These are phyloP conservation scores for Plestiodon gilberti DNA, from an alignment of 2,113 vertebrate species.

Conservation along the genomic window DNA sequence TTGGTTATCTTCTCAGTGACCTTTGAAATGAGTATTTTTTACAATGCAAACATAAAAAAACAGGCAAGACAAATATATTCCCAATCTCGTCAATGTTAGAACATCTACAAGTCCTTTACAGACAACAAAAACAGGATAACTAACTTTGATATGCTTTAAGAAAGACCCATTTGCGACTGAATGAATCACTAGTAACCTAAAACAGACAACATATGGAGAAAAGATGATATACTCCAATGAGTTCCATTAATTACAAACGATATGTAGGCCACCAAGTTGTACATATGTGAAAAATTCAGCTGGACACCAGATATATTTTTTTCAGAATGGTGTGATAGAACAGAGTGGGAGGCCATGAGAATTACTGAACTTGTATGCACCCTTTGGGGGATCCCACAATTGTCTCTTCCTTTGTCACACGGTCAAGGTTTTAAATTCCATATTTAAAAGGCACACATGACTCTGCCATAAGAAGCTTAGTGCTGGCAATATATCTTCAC, in stretches of 20 bases:
- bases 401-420: neutral
- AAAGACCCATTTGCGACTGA: constrained; percentile 40
- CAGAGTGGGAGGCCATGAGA: constrained; percentile 9
- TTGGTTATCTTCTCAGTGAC: constrained; percentile 23
- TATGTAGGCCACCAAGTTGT: constrained; percentile 33
- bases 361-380: neutral
- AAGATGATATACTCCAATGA: constrained; percentile 38
- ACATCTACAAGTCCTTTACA: constrained; percentile 21
- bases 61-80: neutral
- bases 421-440: neutral
- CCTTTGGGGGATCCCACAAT: neutral
- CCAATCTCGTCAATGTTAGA: constrained; percentile 45
- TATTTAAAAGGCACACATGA: neutral
- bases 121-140: constrained; percentile 41
- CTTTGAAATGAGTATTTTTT: constrained; percentile 46
- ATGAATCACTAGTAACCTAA: constrained; percentile 54
- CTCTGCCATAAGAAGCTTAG: neutral
- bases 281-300: constrained; percentile 28
- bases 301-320: neutral
- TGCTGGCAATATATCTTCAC: neutral
- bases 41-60: constrained; percentile 17
- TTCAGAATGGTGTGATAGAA: neutral
- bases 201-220: constrained; percentile 52
- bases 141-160: constrained; percentile 46
- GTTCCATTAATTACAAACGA: constrained; percentile 25